Conservation (phyloP, 2,113 vertebrate genomes). For the Probosciger aterrimus region DNA sequence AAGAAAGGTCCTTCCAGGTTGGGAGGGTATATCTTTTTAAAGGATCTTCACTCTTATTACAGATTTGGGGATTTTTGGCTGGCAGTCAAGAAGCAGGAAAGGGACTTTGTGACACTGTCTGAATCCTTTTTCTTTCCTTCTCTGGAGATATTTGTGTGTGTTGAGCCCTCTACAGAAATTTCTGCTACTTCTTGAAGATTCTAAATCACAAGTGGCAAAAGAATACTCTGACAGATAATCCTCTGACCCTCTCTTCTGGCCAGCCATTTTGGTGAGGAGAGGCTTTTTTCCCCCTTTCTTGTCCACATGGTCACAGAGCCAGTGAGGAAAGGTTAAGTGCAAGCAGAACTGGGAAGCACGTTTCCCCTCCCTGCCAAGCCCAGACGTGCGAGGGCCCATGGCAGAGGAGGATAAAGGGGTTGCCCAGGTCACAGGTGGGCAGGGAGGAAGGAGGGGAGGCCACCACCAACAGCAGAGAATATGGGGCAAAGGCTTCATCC, state of each 20-base stretch:
- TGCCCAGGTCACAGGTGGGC: rapidly evolving
- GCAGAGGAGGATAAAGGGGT: neutral
- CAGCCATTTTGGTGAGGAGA: neutral
- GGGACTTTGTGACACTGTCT: neutral
- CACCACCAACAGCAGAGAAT: rapidly evolving
- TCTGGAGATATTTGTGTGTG: neutral
- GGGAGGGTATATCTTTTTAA: neutral
- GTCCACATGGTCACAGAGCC: neutral
- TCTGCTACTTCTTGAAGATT: neutral
- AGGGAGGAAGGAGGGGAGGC: neutral
- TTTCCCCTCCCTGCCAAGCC: neutral
- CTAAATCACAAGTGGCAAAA: neutral
- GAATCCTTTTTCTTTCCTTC: neutral
- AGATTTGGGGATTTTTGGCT: neutral
- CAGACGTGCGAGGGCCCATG: neutral
- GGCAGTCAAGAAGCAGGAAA: neutral
- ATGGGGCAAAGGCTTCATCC: neutral
- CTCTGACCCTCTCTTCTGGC: neutral
- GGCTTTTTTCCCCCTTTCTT: neutral
- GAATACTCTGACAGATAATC: neutral
- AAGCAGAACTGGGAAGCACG: neutral
- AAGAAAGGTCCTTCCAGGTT: neutral
- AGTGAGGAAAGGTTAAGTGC: neutral
- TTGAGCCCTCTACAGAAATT: neutral
- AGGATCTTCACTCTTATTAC: neutral